Evolutionary conservation across 2,113 vertebrate genomes (phyloP).

Genomic region (Thermophis baileyi): DNA sequence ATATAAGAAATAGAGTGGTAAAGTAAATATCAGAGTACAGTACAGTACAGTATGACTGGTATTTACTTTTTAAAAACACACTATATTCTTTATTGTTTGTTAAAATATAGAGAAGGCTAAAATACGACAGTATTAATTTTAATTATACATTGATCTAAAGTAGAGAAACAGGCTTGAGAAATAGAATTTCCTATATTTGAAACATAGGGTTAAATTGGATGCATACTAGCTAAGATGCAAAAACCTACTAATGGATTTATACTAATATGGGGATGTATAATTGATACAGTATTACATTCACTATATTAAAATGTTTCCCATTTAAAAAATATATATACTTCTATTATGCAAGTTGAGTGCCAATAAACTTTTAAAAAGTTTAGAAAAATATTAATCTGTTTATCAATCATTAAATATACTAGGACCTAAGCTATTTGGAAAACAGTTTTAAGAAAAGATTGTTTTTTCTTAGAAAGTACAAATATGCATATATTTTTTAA

Average conservation of each 20-base stretch:
- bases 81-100: constrained; percentile 48
- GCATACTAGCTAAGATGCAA: background rate
- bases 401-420: background rate
- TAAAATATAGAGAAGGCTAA: constrained; percentile 37
- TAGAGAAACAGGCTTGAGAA: background rate
- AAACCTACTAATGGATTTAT: background rate
- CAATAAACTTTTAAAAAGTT: background rate
- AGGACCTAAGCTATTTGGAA: constrained; percentile 36
- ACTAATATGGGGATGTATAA: background rate
- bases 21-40: constrained; percentile 55
- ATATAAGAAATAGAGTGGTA: constrained; percentile 55
- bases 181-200: background rate
- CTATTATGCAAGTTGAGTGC: background rate
- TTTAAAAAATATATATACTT: background rate
- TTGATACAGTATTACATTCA: background rate
- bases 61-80: constrained; percentile 52
- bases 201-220: background rate
- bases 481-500: constrained; percentile 43
- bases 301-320: background rate
- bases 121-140: constrained; percentile 27
- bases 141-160: background rate
- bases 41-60: constrained; percentile 47
- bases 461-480: constrained; percentile 56
- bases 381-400: background rate
- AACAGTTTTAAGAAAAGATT: constrained; percentile 46